These are phyloP conservation scores for Corythoichthys haematopterus DNA, from an alignment of 2,113 vertebrate genomes.

Conservation along the genomic window DNA sequence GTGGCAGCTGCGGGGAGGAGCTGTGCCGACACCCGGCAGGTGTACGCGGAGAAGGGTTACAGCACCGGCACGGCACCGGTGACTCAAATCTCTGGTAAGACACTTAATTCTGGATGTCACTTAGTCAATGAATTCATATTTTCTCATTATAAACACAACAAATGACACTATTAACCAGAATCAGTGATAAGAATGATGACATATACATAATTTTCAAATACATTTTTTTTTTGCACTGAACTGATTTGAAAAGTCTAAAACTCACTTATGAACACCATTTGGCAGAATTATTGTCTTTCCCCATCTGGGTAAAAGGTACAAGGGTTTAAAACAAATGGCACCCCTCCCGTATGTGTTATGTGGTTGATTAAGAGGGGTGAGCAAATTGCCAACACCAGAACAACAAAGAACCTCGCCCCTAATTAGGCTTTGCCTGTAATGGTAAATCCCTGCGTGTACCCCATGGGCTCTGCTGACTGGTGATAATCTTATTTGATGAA, in stretches of 20 bases:
- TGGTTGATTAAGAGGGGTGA: slow-evolving; percentile 61
- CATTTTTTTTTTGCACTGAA: not conserved
- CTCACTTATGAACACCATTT: slow-evolving; percentile 10
- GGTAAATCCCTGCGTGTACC: slow-evolving; percentile 39
- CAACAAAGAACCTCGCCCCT: slow-evolving; percentile 75
- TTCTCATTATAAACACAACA: not conserved
- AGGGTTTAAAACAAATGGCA: slow-evolving; percentile 54
- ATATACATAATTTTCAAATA: not conserved
- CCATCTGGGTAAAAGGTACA: slow-evolving; percentile 29
- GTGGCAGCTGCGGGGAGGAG: slow-evolving; percentile 70
- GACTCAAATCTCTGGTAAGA: slow-evolving; percentile 81
- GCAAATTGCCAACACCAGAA: slow-evolving; percentile 65
- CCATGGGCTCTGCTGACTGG: slow-evolving; percentile 23
- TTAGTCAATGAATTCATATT: not conserved
- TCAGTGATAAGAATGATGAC: not conserved
- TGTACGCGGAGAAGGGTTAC: slow-evolving; percentile 80
- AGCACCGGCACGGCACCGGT: slow-evolving; percentile 76
- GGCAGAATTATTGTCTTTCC: slow-evolving; percentile 14
- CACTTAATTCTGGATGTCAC: not conserved
- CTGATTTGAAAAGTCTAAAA: slow-evolving; percentile 10
- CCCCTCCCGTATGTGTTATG: slow-evolving; percentile 35
- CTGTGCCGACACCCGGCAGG: slow-evolving; percentile 80
- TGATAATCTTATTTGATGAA: slow-evolving; percentile 38
- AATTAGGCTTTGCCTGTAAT: slow-evolving; percentile 62
- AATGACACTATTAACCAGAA: not conserved